Evolutionary conservation across 2,888 invertebrate genomes (phyloP).

Genomic region (Seladonia tumulorum): DNA sequence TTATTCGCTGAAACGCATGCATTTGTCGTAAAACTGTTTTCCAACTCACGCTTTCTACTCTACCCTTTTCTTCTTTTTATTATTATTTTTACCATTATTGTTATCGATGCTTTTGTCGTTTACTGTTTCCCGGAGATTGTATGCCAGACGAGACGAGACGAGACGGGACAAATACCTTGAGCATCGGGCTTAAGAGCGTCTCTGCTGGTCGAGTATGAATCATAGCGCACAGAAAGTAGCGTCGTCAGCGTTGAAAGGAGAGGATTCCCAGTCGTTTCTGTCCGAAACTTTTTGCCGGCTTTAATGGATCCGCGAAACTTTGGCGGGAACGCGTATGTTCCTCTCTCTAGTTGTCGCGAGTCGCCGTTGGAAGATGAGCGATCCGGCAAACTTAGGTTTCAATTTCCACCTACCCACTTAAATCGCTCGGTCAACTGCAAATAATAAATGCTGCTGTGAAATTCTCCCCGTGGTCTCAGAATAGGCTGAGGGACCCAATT

Average conservation of each 20-base stretch:
- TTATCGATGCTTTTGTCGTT: no score
- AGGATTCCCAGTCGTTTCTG: conserved; percentile 20
- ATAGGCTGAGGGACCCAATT: no score
- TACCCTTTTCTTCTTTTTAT: no score
- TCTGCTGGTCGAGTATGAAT: not conserved
- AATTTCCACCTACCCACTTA: not conserved
- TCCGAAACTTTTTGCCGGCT: not conserved
- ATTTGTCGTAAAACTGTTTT: not conserved
- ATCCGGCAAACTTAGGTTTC: not conserved
- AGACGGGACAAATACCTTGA: not conserved
- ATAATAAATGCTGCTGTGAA: not conserved
- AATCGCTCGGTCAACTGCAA: conserved; percentile 19
- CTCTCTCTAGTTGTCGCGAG: not conserved
- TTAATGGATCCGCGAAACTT: conserved; percentile 14
- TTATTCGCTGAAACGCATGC: not conserved
- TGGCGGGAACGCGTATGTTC: not conserved
- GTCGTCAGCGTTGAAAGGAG: not conserved
- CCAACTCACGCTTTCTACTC: no score
- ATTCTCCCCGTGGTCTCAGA: no score
- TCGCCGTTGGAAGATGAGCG: not conserved
- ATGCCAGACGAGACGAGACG: no score
- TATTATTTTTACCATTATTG: no score
- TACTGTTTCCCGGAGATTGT: no score
- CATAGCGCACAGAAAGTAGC: not conserved
- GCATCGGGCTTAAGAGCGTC: not conserved